Percentiles rank a stretch among this genome's conserved stretches.
Evolutionary conservation across 2,113 vertebrate species (phyloP).

Genomic region (Petrocephalus zakoni): DNA sequence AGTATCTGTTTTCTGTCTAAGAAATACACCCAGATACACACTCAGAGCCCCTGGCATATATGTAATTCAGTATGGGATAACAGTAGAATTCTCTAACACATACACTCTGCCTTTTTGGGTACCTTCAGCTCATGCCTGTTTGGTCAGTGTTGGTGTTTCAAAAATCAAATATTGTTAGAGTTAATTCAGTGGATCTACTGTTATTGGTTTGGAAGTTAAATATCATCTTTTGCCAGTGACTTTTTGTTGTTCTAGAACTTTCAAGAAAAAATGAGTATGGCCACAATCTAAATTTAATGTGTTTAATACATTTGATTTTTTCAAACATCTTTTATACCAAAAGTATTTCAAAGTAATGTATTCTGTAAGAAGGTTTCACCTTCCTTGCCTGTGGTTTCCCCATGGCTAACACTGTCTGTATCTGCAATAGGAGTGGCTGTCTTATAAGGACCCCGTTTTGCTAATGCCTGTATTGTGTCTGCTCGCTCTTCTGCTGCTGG

Average conservation of each 20-base stretch:
- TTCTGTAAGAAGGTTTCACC: neutral
- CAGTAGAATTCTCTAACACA: neutral
- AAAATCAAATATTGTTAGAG: neutral
- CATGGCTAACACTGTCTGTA: neutral
- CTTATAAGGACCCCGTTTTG: slow-evolving; percentile 18
- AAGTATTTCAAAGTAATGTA: neutral
- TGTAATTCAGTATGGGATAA: neutral
- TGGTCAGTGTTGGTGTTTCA: neutral
- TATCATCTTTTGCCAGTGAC: neutral
- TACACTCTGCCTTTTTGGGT: neutral
- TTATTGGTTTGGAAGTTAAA: neutral
- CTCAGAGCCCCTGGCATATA: neutral
- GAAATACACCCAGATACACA: neutral
- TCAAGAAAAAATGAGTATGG: neutral
- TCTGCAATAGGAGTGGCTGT: neutral
- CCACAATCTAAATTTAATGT: neutral
- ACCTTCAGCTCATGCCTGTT: neutral
- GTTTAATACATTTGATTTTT: neutral
- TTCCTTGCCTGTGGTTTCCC: neutral
- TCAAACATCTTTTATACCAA: neutral
- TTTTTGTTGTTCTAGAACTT: neutral
- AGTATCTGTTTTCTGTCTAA: neutral
- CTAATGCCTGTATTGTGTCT: neutral
- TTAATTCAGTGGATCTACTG: neutral
- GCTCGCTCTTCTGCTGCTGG: neutral